Conservation (phyloP, 2,797 vertebrate species). For the Arvicola amphibius region DNA sequence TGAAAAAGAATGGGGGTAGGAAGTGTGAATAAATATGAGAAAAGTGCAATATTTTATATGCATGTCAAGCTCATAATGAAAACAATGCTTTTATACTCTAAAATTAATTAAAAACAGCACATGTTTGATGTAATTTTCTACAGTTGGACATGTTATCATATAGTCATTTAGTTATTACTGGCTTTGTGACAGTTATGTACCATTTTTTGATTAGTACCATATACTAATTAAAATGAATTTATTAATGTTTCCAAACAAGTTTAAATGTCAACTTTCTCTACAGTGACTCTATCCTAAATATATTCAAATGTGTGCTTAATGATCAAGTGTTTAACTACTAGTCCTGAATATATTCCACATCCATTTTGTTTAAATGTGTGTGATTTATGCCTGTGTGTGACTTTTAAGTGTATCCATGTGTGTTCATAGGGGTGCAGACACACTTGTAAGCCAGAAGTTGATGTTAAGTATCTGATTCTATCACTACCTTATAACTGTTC, state of each 20-base stretch:
- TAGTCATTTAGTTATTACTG: neutral
- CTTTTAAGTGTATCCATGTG: neutral
- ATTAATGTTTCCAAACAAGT: neutral
- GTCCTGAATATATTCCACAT: fast-evolving
- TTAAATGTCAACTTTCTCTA: neutral
- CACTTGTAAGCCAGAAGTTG: neutral
- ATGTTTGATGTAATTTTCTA: neutral
- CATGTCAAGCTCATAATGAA: neutral
- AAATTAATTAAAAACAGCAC: neutral
- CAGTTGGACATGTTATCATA: neutral
- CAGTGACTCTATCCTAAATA: neutral
- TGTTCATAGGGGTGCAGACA: neutral
- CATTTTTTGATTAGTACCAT: too few species aligned
- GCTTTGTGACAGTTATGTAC: neutral
- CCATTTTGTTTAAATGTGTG: neutral
- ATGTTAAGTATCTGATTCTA: neutral
- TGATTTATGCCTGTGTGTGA: neutral
- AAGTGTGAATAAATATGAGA: neutral
- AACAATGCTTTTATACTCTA: neutral
- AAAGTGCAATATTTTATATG: neutral
- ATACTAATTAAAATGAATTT: neutral
- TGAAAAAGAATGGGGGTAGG: neutral
- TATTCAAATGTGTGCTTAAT: too few species aligned
- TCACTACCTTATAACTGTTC: neutral
- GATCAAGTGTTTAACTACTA: neutral